phyloP scores from a whole-genome alignment of 2,888 invertebrate genomes.

The Allolobophora icterica region DNA sequence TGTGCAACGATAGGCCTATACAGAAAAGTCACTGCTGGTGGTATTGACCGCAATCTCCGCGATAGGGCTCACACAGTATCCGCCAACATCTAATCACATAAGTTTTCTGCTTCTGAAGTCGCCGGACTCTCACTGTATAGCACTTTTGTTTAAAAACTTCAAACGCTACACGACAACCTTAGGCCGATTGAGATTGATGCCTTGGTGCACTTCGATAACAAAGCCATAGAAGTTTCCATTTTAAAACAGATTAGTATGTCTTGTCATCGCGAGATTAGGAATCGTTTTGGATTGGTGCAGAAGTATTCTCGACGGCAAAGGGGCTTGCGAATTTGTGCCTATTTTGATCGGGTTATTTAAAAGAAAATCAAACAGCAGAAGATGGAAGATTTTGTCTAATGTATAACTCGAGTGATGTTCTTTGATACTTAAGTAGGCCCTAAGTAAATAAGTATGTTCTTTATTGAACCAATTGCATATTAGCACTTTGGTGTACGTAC shows the following conservation, averaged over 20 bases:
- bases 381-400: not conserved
- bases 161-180: not conserved
- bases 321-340: not conserved
- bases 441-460: too few species aligned
- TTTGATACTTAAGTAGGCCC: too few species aligned
- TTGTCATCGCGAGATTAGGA: not conserved
- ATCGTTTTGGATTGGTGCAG: not conserved
- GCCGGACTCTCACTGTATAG: not conserved
- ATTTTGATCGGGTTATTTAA: not conserved
- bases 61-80: not conserved
- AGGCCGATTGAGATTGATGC: not conserved
- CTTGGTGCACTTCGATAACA: not conserved
- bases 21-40: too few species aligned
- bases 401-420: not conserved
- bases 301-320: not conserved
- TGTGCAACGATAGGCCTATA: too few species aligned
- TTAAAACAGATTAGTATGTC: not conserved
- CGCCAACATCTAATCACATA: not conserved
- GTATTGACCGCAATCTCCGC: not conserved
- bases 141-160: too few species aligned
- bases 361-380: not conserved
- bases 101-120: not conserved
- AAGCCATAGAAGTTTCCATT: not conserved
- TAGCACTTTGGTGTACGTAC: too few species aligned
- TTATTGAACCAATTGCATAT: too few species aligned